Percentiles rank a stretch among this genome's conserved stretches.
phyloP scores from a whole-genome alignment of 35 echinoderm and acorn worm genomes.

The Chiridota heheva region DNA sequence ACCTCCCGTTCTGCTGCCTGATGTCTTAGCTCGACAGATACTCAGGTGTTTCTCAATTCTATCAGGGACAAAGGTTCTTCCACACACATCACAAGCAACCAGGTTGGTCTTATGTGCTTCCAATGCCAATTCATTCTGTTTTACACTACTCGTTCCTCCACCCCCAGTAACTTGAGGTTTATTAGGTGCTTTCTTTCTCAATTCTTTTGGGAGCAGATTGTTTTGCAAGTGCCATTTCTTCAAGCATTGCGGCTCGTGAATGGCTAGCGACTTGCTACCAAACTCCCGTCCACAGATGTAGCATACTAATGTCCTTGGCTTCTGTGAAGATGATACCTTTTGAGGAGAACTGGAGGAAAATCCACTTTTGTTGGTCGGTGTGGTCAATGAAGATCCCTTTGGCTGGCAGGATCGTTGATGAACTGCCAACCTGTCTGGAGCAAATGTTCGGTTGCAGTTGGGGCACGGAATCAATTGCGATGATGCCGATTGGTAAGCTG shows the following conservation, averaged over 20 bases:
- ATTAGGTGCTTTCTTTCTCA: slow-evolving; percentile 56
- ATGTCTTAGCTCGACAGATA: slow-evolving; percentile 45
- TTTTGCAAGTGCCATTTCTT: slow-evolving; percentile 89
- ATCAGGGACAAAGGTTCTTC: slow-evolving; percentile 75
- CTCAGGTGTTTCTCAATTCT: slow-evolving; percentile 70
- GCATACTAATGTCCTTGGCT: slow-evolving; percentile 71
- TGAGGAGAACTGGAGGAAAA: background rate
- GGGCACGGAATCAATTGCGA: slow-evolving; percentile 34
- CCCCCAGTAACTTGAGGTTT: slow-evolving; percentile 59
- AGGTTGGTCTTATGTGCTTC: slow-evolving; percentile 69
- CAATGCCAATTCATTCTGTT: slow-evolving; percentile 81
- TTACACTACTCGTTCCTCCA: slow-evolving; percentile 36
- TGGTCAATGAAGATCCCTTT: no score
- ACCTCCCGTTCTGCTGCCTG: no score
- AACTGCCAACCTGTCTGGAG: slow-evolving; percentile 47
- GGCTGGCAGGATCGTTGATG: slow-evolving; percentile 40
- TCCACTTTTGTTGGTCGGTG: no score
- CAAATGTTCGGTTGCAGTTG: slow-evolving; percentile 57
- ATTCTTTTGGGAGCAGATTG: slow-evolving; percentile 78
- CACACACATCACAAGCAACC: slow-evolving; percentile 80
- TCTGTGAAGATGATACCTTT: background rate
- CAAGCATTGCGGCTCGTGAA: slow-evolving; percentile 96
- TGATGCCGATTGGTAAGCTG: slow-evolving; percentile 21
- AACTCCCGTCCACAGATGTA: slow-evolving; percentile 97
- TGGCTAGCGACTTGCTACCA: slow-evolving; percentile 90